Evolutionary conservation across 2,888 invertebrate genomes (phyloP).

Genomic region (Epirrhoe alternata): DNA sequence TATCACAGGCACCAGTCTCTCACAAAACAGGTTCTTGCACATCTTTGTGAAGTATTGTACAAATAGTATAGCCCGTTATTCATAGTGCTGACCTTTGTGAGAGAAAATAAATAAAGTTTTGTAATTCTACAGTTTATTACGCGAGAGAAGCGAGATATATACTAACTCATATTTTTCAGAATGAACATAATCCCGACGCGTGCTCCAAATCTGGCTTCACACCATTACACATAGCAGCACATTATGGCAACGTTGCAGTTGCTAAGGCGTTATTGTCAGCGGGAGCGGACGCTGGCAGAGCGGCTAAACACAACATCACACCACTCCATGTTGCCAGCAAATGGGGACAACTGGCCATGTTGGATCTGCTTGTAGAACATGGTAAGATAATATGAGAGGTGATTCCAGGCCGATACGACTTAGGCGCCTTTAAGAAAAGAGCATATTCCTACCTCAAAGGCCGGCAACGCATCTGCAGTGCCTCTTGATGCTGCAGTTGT

Average conservation of each 20-base stretch:
- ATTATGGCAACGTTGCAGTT: conserved; percentile 98
- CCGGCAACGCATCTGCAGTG: too few species aligned
- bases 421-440: too few species aligned
- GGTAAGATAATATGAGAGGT: conserved; percentile 68
- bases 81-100: too few species aligned
- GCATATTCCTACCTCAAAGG: too few species aligned
- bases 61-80: too few species aligned
- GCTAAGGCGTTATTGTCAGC: conserved; percentile 94
- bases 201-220: conserved; percentile 99
- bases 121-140: neutral
- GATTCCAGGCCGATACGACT: too few species aligned
- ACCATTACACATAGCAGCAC: conserved; percentile 98
- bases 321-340: conserved; percentile 99
- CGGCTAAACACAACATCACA: conserved; percentile 99
- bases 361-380: conserved; percentile 93
- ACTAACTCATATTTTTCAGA: conserved; percentile 78
- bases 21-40: too few species aligned
- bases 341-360: conserved; percentile 98
- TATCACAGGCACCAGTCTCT: too few species aligned
- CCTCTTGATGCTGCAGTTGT: too few species aligned
- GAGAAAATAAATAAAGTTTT: too few species aligned
- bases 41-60: too few species aligned
- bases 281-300: conserved; percentile 97
- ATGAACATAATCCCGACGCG: conserved; percentile 98
- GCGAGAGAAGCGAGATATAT: neutral